Conservation (phyloP, 64 coral and sea anemone species). For the Anthopleura sola region DNA sequence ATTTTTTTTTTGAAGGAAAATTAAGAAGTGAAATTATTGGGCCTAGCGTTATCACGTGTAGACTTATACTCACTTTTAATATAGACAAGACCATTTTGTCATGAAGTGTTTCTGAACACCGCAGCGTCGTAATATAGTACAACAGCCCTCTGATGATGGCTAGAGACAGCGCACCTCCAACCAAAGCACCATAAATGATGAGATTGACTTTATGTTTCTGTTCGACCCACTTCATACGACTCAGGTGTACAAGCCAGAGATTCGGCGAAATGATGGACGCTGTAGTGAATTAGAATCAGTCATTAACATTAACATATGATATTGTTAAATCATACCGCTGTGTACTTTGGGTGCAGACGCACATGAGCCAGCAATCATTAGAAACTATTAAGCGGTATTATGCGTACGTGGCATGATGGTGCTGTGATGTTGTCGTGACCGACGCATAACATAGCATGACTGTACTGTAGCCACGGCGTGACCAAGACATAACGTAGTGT, state of each 20-base stretch:
- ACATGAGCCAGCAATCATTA: no score
- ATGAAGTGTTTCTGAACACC: conserved; percentile 81
- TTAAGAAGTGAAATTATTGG: no score
- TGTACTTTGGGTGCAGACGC: no score
- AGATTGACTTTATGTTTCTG: conserved; percentile 93
- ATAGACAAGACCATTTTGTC: conserved; percentile 89
- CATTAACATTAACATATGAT: not conserved
- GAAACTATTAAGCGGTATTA: no score
- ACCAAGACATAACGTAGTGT: no score
- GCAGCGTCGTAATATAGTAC: conserved; percentile 78
- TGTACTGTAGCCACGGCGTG: no score
- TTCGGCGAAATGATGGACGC: conserved; percentile 90
- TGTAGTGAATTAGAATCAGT: not conserved
- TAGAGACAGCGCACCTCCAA: conserved; percentile 74
- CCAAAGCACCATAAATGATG: conserved; percentile 80
- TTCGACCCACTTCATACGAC: conserved; percentile 79
- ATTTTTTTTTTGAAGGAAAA: no score
- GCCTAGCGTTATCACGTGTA: no score
- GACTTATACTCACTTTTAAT: conserved; percentile 39
- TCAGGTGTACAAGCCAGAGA: conserved; percentile 85
- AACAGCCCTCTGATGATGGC: conserved; percentile 77
- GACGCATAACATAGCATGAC: no score
- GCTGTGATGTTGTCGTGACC: no score
- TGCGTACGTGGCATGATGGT: no score
- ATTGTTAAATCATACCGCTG: no score